Evolutionary conservation across 2,113 vertebrate genomes (phyloP).

Genomic region (Chloropsis hardwickii): DNA sequence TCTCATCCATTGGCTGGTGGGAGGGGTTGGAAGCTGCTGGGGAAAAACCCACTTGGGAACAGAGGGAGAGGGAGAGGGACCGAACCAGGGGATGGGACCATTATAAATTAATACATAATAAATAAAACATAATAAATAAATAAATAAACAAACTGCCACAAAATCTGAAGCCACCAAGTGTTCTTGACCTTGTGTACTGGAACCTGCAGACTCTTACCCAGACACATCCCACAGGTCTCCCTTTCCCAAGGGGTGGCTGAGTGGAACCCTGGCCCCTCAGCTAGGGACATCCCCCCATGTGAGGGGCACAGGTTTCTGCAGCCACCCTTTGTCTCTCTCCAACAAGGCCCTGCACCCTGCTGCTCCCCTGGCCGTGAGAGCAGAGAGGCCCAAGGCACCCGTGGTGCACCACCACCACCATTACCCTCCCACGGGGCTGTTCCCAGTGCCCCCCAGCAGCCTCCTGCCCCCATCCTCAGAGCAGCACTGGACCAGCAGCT

Average conservation of each 20-base stretch:
- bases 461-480: constrained; percentile 38
- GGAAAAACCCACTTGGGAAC: too few relatives aligned
- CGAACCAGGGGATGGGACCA: too few relatives aligned
- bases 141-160: too few relatives aligned
- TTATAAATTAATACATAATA: too few relatives aligned
- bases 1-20: too few relatives aligned
- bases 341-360: constrained; percentile 53
- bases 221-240: neutral
- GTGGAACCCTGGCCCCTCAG: neutral
- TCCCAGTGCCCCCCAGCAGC: neutral
- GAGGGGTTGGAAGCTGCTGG: too few relatives aligned
- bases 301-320: neutral
- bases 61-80: too few relatives aligned
- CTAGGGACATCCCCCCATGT: fast-evolving
- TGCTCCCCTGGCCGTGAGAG: constrained; percentile 9
- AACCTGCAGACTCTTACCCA: neutral
- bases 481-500: constrained; percentile 20
- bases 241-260: neutral
- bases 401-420: constrained; percentile 84
- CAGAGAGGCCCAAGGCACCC: constrained; percentile 61
- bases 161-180: neutral
- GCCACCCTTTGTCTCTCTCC: neutral
- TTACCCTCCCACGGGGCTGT: constrained; percentile 52
- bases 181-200: neutral
- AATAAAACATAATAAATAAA: too few relatives aligned